Evolutionary conservation across 2,888 invertebrate genomes (phyloP), one percentile per base, ranked within the genome.

Genomic region (Leuctra nigra): DNA sequence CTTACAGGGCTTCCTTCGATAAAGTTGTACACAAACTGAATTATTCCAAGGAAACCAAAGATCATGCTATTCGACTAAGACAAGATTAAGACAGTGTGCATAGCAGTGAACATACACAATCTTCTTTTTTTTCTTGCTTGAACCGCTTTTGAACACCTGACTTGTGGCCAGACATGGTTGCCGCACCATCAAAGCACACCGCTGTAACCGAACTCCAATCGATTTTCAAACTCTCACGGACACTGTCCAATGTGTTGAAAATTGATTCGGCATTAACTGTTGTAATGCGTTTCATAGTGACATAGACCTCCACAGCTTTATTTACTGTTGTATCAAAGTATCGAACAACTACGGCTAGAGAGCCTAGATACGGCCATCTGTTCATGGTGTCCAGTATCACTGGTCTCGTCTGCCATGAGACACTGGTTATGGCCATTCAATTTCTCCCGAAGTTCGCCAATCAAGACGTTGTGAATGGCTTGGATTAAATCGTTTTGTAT

Each of bases 111-210:
- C 20, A 20, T 41, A 41, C 20, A 41, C 14, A 9, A 41, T 41
- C 20, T 18, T 13, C 9, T 13, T 16, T 11, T n/a, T 41, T 6
- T 41, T 16, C 18, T 11, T 41, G 18, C 41, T 41, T 41, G 20
- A 16, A 41, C 9, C 41, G 41, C 20, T 41, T 13, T 20, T 41
- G 41, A 41, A 41, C 20, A 13, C 38, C 38, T 38, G 38, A 38
- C 38, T 38, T 16, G 38, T 38, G 38, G n/a, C 14, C 38, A 11
- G 38, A 38, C 20, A 41, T 41, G 41, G 41, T 41, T 9, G 41
- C 41, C 16, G 20, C 41, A 20, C 41, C 41, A 16, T 41, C 41
- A 41, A 41, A 41, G 20, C 41, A 41, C 13, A 41, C 41, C 20
- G 41, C 6, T 18, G 41, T 41, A 11, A 41, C 41, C 16, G 29